Percentiles rank a stretch among this genome's conserved stretches.
These are phyloP conservation scores for Ceratoteleas bidentatus DNA, from an alignment of 1,140 invertebrate genomes.

Conservation along the genomic window DNA sequence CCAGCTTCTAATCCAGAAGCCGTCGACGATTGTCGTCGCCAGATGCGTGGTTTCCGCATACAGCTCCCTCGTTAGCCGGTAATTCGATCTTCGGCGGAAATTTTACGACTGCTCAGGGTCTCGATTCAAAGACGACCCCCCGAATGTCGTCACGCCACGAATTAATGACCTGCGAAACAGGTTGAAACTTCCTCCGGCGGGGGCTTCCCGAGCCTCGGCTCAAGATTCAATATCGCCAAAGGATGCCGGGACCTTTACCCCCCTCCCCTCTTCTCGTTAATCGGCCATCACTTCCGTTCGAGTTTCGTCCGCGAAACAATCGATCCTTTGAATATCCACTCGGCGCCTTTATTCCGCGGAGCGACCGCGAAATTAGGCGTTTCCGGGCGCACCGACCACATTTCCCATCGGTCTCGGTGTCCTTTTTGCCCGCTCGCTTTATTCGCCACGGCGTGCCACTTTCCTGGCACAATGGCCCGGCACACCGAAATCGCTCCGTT, in stretches of 20 bases:
- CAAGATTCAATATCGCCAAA: constrained; percentile 16
- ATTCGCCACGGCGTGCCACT: constrained; percentile 13
- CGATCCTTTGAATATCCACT: constrained; percentile 25
- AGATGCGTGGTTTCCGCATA: constrained; percentile 25
- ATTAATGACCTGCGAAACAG: constrained; percentile 58
- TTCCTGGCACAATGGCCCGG: background rate
- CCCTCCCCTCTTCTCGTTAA: constrained; percentile 12
- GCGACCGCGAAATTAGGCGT: constrained; percentile 46
- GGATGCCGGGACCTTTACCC: constrained; percentile 5
- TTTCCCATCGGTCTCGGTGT: constrained; percentile 31
- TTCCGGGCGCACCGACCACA: constrained; percentile 39
- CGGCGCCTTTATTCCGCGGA: constrained; percentile 5
- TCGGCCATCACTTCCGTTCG: constrained; percentile 48
- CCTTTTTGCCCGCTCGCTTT: background rate
- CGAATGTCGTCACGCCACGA: constrained; percentile 47
- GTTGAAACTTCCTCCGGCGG: constrained; percentile 33
- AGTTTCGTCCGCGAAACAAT: constrained; percentile 32
- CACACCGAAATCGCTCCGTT: constrained; percentile 25
- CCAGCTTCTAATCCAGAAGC: constrained; percentile 3
- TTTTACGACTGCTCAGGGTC: constrained; percentile 19
- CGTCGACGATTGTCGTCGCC: constrained; percentile 16
- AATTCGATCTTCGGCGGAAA: constrained; percentile 31
- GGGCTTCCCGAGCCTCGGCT: constrained; percentile 4
- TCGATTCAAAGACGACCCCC: constrained; percentile 20
- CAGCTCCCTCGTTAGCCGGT: constrained; percentile 19